phyloP scores from a whole-genome alignment of 2,888 invertebrate species.

The Polyommatus iphigenia region DNA sequence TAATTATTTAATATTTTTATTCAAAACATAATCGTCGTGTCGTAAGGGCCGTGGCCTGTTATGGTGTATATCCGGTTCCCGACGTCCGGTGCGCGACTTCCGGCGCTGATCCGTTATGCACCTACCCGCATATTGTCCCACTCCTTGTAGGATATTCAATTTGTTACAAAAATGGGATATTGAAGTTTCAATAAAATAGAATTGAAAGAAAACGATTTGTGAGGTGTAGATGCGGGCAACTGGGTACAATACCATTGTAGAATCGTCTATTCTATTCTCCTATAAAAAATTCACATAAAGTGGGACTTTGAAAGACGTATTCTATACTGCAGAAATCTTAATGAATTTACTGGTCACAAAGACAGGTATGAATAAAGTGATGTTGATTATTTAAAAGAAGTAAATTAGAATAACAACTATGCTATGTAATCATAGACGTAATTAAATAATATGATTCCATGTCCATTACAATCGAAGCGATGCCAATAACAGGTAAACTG shows the following conservation, averaged over 20 bases:
- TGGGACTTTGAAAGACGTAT: neutral
- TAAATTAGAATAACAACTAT: neutral
- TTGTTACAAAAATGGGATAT: neutral
- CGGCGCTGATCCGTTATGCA: slow-evolving; percentile 15
- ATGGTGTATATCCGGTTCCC: slow-evolving; percentile 26
- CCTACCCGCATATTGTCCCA: neutral
- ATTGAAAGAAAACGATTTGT: neutral
- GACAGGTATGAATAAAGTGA: neutral
- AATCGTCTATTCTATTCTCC: neutral
- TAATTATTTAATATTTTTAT: neutral
- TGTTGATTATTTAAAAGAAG: neutral
- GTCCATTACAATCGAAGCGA: neutral
- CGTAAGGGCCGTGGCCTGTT: slow-evolving; percentile 18
- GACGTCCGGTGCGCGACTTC: slow-evolving; percentile 1
- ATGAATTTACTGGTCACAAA: neutral
- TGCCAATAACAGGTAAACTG: slow-evolving; percentile 7
- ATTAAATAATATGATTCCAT: neutral
- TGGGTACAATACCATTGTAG: neutral
- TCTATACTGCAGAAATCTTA: neutral
- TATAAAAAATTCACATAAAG: neutral
- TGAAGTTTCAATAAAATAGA: neutral
- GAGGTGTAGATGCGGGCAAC: neutral
- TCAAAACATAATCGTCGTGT: neutral
- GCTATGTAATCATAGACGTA: neutral
- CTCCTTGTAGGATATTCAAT: neutral